phyloP scores from a whole-genome alignment of 92 coral and sea anemone species.

The Epizoanthus rinbou region DNA sequence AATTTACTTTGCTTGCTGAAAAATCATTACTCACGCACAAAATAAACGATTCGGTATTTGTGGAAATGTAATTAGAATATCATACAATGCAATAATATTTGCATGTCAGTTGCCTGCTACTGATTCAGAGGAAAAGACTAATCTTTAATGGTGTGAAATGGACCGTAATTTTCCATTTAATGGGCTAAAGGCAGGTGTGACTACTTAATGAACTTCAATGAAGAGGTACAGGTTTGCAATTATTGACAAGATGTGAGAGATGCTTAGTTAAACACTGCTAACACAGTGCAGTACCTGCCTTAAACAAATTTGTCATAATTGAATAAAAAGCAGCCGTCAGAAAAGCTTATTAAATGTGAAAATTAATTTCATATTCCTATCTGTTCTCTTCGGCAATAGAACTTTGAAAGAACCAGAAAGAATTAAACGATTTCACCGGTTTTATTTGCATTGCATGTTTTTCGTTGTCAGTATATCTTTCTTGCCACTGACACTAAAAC shows the following conservation, averaged over 20 bases:
- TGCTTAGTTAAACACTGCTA: not conserved
- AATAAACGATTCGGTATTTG: too few relatives aligned
- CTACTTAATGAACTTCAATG: slow-evolving; percentile 62
- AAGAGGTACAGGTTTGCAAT: slow-evolving; percentile 16
- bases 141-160: slow-evolving; percentile 18
- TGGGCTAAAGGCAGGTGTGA: slow-evolving; percentile 69
- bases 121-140: slow-evolving; percentile 26
- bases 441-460: not conserved
- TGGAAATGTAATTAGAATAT: not conserved
- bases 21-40: too few relatives aligned
- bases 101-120: not conserved
- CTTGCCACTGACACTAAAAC: not conserved
- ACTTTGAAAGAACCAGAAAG: not conserved
- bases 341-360: not conserved
- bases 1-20: too few relatives aligned
- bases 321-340: not conserved
- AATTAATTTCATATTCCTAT: not conserved
- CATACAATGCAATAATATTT: not conserved
- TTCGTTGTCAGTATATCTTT: not conserved
- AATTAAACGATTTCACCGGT: not conserved
- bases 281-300: not conserved
- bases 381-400: not conserved
- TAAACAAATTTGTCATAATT: slow-evolving; percentile 11
- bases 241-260: not conserved
- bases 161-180: slow-evolving; percentile 57